Base-by-base conservation (phyloP, 2,797 vertebrate species). In the Florisuga fusca region DNA sequence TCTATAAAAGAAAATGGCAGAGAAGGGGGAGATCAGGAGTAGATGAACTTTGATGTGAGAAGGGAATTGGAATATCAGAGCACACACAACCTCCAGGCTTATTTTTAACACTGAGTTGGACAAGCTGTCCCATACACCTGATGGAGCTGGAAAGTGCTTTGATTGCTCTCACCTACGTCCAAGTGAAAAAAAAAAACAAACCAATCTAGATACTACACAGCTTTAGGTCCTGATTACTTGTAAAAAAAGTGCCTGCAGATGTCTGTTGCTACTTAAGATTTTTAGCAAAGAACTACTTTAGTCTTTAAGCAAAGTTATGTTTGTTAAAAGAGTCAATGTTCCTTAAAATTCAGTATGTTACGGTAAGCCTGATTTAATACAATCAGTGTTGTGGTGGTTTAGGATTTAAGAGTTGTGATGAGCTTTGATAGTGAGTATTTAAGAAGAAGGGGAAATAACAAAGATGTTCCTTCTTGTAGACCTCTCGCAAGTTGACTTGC, bases 371-470 rank as follows among this genome's bases (percentile, higher is more conserved):
- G 48, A 9, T 79, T 78, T 78, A 46, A 63, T 93, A 38, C 31
- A 81, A 27, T 69, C 50, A 66, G 17, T 59, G 27, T 23, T 75
- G 33, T 29, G 9, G 10, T 87, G 66, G 58, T 84, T 31, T 33
- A 77, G 45, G 27, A 83, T 85, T 64, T 68, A 75, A 64, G 23
- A 72, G 10, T 75, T 43, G 17, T 46, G 34, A 59, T 51, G 31
- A 78, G 29, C n/a, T 95, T 74, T 72, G 51, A 33, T 72, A 72
- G 25, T 33, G 43, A 87, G 20, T n/a, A 33, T 75, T 80, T 67
- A 57, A 50, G 51, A 78, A 20, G 27, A 82, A 48, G 3, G 22
- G 25, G 22, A 83, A 77, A 43, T 68, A 81, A 34, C 6, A 51
- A 64, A 77, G 34, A 17, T 27, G 5, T 53, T 82, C 6, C 26